Percentiles rank a stretch among this genome's conserved stretches.
These are phyloP conservation scores for Mobula hypostoma DNA, from an alignment of 2,113 vertebrate species.

Conservation along the genomic window DNA sequence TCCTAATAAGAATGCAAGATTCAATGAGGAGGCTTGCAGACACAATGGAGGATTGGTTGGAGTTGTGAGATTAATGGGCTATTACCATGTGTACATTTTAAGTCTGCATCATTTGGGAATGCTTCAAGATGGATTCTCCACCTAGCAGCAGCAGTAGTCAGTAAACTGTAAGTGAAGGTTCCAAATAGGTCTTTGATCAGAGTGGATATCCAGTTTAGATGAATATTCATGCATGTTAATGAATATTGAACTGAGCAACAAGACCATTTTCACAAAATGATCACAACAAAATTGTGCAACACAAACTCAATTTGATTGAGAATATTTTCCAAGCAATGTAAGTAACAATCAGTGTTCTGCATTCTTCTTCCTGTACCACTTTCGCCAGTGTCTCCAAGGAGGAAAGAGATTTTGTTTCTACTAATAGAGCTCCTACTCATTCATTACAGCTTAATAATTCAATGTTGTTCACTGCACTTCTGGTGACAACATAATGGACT, in stretches of 20 bases:
- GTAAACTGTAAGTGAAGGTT: background rate
- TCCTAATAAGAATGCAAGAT: conserved; percentile 2
- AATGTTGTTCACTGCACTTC: background rate
- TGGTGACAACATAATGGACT: conserved; percentile 23
- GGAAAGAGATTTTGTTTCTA: conserved; percentile 20
- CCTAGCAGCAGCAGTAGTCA: background rate
- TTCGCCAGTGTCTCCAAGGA: background rate
- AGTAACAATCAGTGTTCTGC: background rate
- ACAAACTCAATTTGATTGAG: background rate
- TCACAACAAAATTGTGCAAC: background rate
- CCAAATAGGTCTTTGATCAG: background rate
- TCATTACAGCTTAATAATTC: conserved; percentile 29
- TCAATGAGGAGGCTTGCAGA: background rate
- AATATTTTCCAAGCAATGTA: background rate
- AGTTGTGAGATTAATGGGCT: background rate
- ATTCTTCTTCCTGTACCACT: background rate
- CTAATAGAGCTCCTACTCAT: conserved; percentile 33
- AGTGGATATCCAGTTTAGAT: background rate
- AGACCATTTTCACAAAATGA: background rate
- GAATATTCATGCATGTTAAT: background rate
- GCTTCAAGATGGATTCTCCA: background rate
- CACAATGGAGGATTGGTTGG: background rate
- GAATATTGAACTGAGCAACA: background rate
- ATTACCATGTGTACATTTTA: background rate
- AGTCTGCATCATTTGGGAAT: background rate